These are phyloP conservation scores for Goniozus legneri DNA, from an alignment of 1,140 invertebrate species.

Conservation along the genomic window DNA sequence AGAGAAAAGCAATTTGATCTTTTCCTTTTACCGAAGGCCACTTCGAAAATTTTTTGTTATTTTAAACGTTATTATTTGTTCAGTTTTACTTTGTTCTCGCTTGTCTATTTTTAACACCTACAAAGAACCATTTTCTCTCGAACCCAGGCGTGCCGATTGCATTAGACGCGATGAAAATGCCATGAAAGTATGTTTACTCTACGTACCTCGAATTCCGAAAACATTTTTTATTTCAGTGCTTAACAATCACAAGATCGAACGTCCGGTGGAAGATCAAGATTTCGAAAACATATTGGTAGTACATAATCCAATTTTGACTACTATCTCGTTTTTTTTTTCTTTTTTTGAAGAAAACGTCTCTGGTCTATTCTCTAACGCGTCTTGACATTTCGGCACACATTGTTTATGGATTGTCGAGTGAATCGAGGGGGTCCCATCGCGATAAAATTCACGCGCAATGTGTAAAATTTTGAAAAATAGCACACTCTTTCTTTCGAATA, in stretches of 20 bases:
- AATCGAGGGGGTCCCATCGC: slow-evolving; percentile 35
- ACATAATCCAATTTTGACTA: background rate
- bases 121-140: slow-evolving; percentile 36
- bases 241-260: too few relatives aligned
- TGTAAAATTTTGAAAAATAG: slow-evolving; percentile 55
- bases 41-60: slow-evolving; percentile 43
- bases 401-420: slow-evolving; percentile 40
- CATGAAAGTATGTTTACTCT: too few relatives aligned
- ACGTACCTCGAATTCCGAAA: too few relatives aligned
- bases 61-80: too few relatives aligned
- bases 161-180: background rate
- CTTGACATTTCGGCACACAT: slow-evolving; percentile 15
- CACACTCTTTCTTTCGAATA: background rate
- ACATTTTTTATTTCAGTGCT: slow-evolving; percentile 11
- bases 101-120: slow-evolving; percentile 43
- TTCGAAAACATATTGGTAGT: too few relatives aligned
- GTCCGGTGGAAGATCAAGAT: too few relatives aligned
- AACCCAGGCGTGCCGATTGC: slow-evolving; percentile 17
- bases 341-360: too few relatives aligned
- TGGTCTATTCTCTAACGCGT: too few relatives aligned
- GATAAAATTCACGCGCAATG: slow-evolving; percentile 35
- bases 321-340: slow-evolving; percentile 16
- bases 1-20: slow-evolving; percentile 37
- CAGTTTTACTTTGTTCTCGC: slow-evolving; percentile 28
- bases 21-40: slow-evolving; percentile 48